Evolutionary conservation across 2,113 vertebrate genomes (phyloP).

Genomic region (Heterochromis multidens): DNA sequence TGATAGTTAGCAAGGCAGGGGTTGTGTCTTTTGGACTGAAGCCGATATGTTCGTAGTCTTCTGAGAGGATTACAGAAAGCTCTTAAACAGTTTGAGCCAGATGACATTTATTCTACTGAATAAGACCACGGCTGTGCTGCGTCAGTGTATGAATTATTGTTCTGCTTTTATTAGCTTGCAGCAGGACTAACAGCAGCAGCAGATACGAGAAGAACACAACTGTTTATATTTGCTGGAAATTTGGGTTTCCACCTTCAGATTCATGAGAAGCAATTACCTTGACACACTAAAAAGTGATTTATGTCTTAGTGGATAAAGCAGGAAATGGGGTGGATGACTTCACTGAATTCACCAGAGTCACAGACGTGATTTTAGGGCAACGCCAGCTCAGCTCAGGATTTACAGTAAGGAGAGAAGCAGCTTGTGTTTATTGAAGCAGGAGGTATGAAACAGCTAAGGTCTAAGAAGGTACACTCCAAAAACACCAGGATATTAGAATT

Average conservation of each 20-base stretch:
- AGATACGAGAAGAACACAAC: neutral
- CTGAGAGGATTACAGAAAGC: slow-evolving; percentile 44
- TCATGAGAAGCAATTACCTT: slow-evolving; percentile 7
- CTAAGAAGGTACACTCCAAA: neutral
- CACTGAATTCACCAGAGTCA: slow-evolving; percentile 13
- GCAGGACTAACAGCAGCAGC: neutral
- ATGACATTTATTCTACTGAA: slow-evolving; percentile 21
- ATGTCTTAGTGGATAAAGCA: neutral
- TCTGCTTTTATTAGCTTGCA: slow-evolving; percentile 1
- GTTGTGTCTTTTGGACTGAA: slow-evolving; percentile 48
- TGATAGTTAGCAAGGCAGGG: slow-evolving; percentile 29
- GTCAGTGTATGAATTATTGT: neutral
- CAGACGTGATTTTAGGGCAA: slow-evolving; percentile 39
- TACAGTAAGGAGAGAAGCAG: neutral
- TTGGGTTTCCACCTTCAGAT: neutral
- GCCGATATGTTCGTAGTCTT: slow-evolving; percentile 35
- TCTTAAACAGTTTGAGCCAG: slow-evolving; percentile 31
- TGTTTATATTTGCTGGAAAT: neutral
- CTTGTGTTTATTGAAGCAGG: slow-evolving; percentile 16
- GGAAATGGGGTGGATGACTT: slow-evolving; percentile 32
- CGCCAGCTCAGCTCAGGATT: neutral
- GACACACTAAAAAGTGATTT: slow-evolving; percentile 18
- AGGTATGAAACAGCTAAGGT: neutral
- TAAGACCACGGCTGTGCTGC: neutral
- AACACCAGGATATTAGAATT: neutral